These are phyloP conservation scores for Megalops cyprinoides DNA, from an alignment of 2,797 vertebrate genomes.

Conservation along the genomic window DNA sequence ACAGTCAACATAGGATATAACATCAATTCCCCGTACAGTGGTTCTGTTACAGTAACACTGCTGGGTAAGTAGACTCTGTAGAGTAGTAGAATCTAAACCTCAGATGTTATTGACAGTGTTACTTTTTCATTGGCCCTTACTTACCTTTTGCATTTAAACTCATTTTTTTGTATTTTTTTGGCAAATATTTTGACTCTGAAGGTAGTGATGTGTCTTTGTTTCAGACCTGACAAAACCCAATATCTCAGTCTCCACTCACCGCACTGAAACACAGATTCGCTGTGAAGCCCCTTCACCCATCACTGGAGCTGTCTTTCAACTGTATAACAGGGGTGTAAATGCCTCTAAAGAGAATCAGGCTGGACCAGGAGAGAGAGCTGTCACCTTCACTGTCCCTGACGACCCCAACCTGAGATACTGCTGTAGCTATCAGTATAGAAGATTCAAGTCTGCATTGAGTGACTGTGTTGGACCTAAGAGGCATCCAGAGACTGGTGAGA, in stretches of 20 bases:
- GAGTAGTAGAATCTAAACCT: too few relatives aligned
- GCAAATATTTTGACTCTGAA: too few relatives aligned
- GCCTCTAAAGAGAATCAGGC: background rate
- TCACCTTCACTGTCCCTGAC: constrained; percentile 1
- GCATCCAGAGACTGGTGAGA: too few relatives aligned
- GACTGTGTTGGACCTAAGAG: background rate
- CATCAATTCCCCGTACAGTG: constrained; percentile 2
- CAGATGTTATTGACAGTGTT: too few relatives aligned
- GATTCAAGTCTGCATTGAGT: background rate
- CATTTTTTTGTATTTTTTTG: background rate
- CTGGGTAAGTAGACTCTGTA: too few relatives aligned
- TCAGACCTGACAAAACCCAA: background rate
- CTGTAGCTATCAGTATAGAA: constrained; percentile 1
- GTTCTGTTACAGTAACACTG: background rate
- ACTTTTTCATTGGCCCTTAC: too few relatives aligned
- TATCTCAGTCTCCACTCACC: background rate
- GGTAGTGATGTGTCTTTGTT: background rate
- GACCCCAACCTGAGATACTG: background rate
- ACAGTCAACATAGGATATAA: too few relatives aligned
- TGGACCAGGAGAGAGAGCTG: background rate
- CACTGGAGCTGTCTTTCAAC: background rate
- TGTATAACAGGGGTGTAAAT: background rate
- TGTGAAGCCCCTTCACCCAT: background rate
- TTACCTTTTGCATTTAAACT: too few relatives aligned
- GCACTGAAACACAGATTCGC: background rate